These are phyloP conservation scores for Microplitis deprimator DNA, from an alignment of 2,888 invertebrate genomes.

Conservation along the genomic window DNA sequence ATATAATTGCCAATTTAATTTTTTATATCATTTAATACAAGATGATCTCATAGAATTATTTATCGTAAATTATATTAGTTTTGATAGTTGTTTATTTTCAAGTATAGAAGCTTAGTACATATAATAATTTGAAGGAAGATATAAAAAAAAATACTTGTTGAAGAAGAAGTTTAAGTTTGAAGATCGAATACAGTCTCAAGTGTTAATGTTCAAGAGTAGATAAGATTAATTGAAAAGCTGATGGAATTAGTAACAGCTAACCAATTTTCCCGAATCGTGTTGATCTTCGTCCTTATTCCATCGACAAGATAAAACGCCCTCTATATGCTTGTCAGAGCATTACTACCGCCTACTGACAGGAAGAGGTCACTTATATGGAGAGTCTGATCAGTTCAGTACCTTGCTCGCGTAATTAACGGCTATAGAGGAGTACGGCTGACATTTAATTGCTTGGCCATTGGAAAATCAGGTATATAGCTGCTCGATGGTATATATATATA, in stretches of 20 bases:
- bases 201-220: background rate
- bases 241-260: conserved; percentile 10
- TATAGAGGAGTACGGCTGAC: background rate
- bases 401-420: conserved; percentile 17
- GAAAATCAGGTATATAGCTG: background rate
- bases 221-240: conserved; percentile 14
- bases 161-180: too few relatives aligned
- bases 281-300: background rate
- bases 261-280: conserved; percentile 24
- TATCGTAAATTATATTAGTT: too few relatives aligned
- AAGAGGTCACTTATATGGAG: conserved; percentile 15
- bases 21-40: too few relatives aligned
- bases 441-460: conserved; percentile 22
- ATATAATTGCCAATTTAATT: too few relatives aligned
- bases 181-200: background rate
- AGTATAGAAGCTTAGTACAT: too few relatives aligned
- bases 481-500: background rate
- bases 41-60: too few relatives aligned
- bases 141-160: too few relatives aligned
- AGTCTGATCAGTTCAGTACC: background rate
- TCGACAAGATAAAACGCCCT: conserved; percentile 3
- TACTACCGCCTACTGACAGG: background rate
- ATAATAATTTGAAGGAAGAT: too few relatives aligned
- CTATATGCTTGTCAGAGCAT: background rate
- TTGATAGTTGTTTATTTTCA: too few relatives aligned